Base-by-base conservation (phyloP, 2,888 invertebrate species). In the Abrostola triplasia region DNA sequence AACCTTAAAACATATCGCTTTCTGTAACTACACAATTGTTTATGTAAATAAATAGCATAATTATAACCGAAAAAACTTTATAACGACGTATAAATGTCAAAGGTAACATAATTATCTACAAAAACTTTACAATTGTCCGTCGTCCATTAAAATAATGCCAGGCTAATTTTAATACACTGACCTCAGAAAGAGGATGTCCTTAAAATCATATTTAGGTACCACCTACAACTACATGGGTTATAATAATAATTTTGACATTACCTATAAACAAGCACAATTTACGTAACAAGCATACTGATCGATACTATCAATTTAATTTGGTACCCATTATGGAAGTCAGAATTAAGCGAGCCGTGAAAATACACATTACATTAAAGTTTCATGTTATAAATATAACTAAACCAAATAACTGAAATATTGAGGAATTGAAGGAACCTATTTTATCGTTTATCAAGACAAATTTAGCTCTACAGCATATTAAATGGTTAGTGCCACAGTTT, bases 61-160 rank as follows among this genome's bases (percentile, higher is more conserved):
- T n/a, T n/a, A n/a, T n/a, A n/a, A n/a, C n/a, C n/a, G n/a, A n/a
- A n/a, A n/a, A n/a, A n/a, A n/a, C n/a, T n/a, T n/a, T n/a, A n/a
- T 44, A 35, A 40, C 47, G 64, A 59, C 49, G 42, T 8, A 56
- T 50, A 41, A 59, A 59, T 59, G 60, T 40, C 48, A 57, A 57
- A 36, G 11, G n/a, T 60, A 10, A 24, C 51, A 59, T 64, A 57
- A 60, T n/a, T n/a, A n/a, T n/a, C 48, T 42, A 57, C 40, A 47
- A 38, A 7, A 47, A 24, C n/a, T 37, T 57, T 6, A 36, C 49
- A 41, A 51, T 47, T 53, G 55, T 64, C 51, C 56, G 41, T 57
- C 63, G 59, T 64, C 60, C 65, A 61, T 73, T 61, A 72, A 56
- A 59, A 42, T 69, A 61, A 65, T 57, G 6, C 56, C 24, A 59